Percentiles rank a stretch among this genome's conserved stretches.
Evolutionary conservation across 2,888 invertebrate species (phyloP).

Genomic region (Drosophila monieri): DNA sequence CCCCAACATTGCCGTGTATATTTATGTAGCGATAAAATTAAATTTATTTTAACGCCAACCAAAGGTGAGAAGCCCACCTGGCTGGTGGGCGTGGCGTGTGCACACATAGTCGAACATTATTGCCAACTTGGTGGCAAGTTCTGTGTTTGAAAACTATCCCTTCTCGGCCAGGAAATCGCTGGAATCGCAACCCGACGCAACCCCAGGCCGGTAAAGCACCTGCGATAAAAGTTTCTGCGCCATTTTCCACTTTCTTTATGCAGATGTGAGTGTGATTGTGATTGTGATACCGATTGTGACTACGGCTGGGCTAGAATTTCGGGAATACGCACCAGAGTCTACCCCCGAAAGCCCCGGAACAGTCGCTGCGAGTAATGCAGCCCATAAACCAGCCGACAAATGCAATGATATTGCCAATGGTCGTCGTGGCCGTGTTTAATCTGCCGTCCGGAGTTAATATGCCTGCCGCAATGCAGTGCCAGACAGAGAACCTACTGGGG

Average conservation of each 20-base stretch:
- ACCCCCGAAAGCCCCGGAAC: background rate
- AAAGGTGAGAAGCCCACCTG: slow-evolving; percentile 32
- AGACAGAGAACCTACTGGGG: slow-evolving; percentile 15
- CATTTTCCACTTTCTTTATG: slow-evolving; percentile 67
- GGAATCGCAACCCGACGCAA: slow-evolving; percentile 55
- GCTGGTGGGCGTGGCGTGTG: slow-evolving; percentile 44
- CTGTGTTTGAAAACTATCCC: slow-evolving; percentile 53
- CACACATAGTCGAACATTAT: slow-evolving; percentile 74
- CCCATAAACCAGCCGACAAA: slow-evolving; percentile 64
- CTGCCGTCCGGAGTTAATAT: slow-evolving; percentile 43
- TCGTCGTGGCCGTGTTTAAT: slow-evolving; percentile 44
- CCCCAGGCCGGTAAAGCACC: slow-evolving; percentile 58
- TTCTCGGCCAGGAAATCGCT: slow-evolving; percentile 66
- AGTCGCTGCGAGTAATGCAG: slow-evolving; percentile 45
- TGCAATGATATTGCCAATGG: slow-evolving; percentile 53
- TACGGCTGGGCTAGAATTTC: background rate
- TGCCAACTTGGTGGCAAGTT: slow-evolving; percentile 64
- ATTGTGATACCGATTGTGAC: slow-evolving; percentile 8
- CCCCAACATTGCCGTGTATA: slow-evolving; percentile 46
- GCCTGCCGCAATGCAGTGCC: slow-evolving; percentile 50
- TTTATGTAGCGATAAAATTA: slow-evolving; percentile 77
- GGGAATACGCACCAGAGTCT: slow-evolving; percentile 1
- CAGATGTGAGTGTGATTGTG: slow-evolving; percentile 7
- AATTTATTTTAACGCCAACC: slow-evolving; percentile 73
- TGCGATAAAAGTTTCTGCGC: slow-evolving; percentile 76